phyloP scores from a whole-genome alignment of 2,888 invertebrate genomes.

The Sisyra nigra region DNA sequence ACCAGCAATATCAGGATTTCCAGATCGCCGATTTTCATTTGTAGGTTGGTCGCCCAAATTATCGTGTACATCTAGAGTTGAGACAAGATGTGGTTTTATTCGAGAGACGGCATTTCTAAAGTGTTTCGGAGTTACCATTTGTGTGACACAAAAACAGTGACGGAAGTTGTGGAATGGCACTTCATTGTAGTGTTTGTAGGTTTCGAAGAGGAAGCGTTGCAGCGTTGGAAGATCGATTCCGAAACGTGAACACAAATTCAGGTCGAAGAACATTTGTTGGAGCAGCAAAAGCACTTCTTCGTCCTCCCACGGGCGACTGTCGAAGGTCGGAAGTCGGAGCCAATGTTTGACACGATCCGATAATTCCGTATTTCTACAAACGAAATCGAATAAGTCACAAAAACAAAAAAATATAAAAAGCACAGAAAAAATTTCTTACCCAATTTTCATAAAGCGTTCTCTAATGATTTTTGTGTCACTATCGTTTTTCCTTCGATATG shows the following conservation, averaged over 20 bases:
- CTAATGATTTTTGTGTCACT: slow-evolving; percentile 38
- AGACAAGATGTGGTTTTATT: background rate
- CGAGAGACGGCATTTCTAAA: background rate
- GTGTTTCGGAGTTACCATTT: slow-evolving; percentile 71
- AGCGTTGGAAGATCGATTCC: slow-evolving; percentile 53
- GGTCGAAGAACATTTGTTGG: slow-evolving; percentile 68
- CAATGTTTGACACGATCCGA: slow-evolving; percentile 44
- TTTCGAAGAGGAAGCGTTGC: slow-evolving; percentile 56
- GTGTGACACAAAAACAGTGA: slow-evolving; percentile 74
- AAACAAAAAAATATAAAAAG: too few relatives aligned
- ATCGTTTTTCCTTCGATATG: slow-evolving; percentile 41
- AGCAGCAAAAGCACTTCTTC: slow-evolving; percentile 60
- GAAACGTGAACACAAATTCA: slow-evolving; percentile 57
- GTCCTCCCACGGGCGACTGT: slow-evolving; percentile 70
- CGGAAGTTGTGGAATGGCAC: slow-evolving; percentile 79
- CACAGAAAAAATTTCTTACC: slow-evolving; percentile 33
- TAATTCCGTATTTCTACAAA: slow-evolving; percentile 42
- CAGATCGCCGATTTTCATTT: slow-evolving; percentile 50
- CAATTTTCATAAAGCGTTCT: slow-evolving; percentile 41
- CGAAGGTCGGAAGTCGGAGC: slow-evolving; percentile 54
- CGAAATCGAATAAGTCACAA: slow-evolving; percentile 1
- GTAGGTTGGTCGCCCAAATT: slow-evolving; percentile 53
- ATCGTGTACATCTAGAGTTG: slow-evolving; percentile 61
- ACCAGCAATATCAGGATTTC: slow-evolving; percentile 62
- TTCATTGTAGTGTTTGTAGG: slow-evolving; percentile 69